Percentiles rank a stretch among this genome's conserved stretches.
phyloP scores from a whole-genome alignment of 2,797 vertebrate genomes.

The Denticeps clupeoides region DNA sequence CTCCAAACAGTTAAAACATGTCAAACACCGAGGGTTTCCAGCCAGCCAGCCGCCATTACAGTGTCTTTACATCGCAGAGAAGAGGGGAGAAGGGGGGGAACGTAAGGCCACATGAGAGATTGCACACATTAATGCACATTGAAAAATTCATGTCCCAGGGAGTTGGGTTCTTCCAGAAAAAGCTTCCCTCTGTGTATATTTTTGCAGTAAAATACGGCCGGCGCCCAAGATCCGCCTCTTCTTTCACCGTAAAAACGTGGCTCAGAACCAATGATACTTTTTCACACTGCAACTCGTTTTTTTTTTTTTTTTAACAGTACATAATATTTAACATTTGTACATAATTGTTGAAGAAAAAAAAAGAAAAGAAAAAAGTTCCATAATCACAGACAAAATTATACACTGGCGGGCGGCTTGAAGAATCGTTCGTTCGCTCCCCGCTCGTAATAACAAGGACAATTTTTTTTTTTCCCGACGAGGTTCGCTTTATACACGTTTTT shows the following conservation, averaged over 20 bases:
- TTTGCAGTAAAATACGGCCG: slow-evolving; percentile 39
- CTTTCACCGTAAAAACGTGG: background rate
- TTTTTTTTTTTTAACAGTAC: slow-evolving; percentile 25
- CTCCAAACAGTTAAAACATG: slow-evolving; percentile 2
- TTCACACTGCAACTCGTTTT: background rate
- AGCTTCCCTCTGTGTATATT: slow-evolving; percentile 45
- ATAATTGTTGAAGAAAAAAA: no score
- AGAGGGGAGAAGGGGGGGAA: background rate
- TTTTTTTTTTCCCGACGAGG: background rate
- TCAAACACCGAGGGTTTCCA: no score
- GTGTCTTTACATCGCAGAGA: background rate
- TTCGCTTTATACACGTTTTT: slow-evolving; percentile 13
- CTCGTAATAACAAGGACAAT: no score
- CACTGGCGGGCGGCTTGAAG: slow-evolving; percentile 42
- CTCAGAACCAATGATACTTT: background rate
- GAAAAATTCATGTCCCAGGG: slow-evolving; percentile 54
- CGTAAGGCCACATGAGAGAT: slow-evolving; percentile 18
- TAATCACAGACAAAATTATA: slow-evolving; percentile 56
- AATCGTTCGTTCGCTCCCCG: slow-evolving; percentile 3
- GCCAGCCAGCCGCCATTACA: background rate
- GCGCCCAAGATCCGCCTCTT: no score
- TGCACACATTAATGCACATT: slow-evolving; percentile 40
- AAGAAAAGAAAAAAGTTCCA: slow-evolving; percentile 25
- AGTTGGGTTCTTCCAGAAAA: slow-evolving; percentile 33
- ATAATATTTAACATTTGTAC: slow-evolving; percentile 38